phyloP scores from a whole-genome alignment of 1,140 invertebrate genomes.

The Temnothorax curvispinosus region DNA sequence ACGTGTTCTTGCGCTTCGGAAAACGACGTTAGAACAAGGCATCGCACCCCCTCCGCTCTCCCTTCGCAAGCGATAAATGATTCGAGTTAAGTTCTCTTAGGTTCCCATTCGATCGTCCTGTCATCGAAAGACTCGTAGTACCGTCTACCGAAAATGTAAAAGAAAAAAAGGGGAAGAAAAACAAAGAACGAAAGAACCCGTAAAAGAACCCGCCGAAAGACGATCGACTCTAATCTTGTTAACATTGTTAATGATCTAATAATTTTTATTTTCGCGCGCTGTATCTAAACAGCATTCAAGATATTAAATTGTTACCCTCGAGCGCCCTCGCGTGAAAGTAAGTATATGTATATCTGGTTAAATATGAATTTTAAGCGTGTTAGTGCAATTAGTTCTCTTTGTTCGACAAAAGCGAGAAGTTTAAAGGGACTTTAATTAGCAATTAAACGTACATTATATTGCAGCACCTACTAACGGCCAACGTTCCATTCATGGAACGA shows the following conservation, averaged over 20 bases:
- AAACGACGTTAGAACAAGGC: conserved; percentile 86
- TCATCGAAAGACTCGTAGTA: neutral
- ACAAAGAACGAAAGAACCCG: neutral
- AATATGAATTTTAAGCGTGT: conserved; percentile 8
- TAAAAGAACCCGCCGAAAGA: neutral
- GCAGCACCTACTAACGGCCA: neutral
- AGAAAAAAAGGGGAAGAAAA: neutral
- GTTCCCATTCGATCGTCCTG: conserved; percentile 18
- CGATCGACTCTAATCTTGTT: neutral
- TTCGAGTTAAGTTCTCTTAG: conserved; percentile 35
- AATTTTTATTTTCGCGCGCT: neutral
- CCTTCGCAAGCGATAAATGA: conserved; percentile 39
- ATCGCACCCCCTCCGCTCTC: conserved; percentile 55
- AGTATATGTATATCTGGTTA: conserved; percentile 3
- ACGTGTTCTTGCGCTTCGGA: conserved; percentile 93
- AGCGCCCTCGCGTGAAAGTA: conserved; percentile 25
- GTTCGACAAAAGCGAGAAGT: neutral
- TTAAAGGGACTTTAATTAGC: conserved; percentile 19
- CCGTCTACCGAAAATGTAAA: neutral
- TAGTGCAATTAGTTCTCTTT: conserved; percentile 17
- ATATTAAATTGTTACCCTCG: neutral
- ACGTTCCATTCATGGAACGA: neutral
- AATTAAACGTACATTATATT: conserved; percentile 9
- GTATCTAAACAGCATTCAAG: neutral
- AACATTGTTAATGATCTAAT: neutral